Percentiles rank a stretch among this genome's conserved stretches.
Conservation (phyloP, 2,888 invertebrate species). For the Erebia palarica region DNA sequence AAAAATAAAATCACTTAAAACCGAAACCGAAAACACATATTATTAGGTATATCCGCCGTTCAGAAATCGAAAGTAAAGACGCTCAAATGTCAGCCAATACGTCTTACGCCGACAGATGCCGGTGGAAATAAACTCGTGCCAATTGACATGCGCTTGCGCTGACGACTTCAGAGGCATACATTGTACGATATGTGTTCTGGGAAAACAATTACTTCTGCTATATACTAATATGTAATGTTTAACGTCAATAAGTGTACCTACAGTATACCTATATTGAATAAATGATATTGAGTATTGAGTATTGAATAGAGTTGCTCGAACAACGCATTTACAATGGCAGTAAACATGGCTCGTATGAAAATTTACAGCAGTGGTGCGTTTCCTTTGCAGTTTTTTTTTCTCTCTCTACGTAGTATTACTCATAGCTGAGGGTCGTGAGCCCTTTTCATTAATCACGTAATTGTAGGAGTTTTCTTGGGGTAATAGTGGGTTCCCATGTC, state of each 20-base stretch:
- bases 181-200: background rate
- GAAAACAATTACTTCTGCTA: background rate
- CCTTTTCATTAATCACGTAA: too few species aligned
- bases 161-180: constrained; percentile 3
- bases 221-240: too few species aligned
- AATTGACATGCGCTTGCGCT: constrained; percentile 34
- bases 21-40: background rate
- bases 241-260: too few species aligned
- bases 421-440: too few species aligned
- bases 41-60: background rate
- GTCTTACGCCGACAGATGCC: constrained; percentile 29
- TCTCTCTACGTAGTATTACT: too few species aligned
- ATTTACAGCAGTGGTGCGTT: too few species aligned
- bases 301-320: background rate
- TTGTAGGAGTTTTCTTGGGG: too few species aligned
- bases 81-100: constrained; percentile 29
- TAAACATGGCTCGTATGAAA: too few species aligned
- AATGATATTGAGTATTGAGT: too few species aligned
- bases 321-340: too few species aligned
- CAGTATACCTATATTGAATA: too few species aligned
- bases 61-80: background rate
- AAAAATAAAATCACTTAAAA: constrained; percentile 1
- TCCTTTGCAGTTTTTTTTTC: background rate
- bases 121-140: constrained; percentile 37
- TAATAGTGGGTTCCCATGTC: too few species aligned